Base-by-base conservation (phyloP, 2,888 invertebrate genomes). In the Cataglyphis rosenhaueri region DNA sequence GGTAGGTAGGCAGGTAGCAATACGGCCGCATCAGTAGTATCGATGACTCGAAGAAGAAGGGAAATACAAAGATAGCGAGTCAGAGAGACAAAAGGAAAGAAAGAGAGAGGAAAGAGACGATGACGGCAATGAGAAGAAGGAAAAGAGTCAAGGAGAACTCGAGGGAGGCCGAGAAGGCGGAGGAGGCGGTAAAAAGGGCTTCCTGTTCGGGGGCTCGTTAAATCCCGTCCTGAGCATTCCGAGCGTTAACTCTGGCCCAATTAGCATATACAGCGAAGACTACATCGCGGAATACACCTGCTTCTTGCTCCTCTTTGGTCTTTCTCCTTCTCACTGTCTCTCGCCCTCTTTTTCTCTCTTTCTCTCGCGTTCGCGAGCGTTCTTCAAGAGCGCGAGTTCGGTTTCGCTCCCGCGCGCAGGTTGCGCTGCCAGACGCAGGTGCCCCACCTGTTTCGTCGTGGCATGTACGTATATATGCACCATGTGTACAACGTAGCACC, bases 261-360 rank as follows among this genome's bases (percentile, higher is more conserved):
- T 94, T 94, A 94, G 94, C 94, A 93, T 94, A 93, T 92, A 93
- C 92, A 90, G 88, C 88, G 90, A 90, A 92, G 91, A 90, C 92
- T 91, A 92, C 92, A 91, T 91, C 91, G 91, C 91, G 92, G 85
- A 92, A 92, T 92, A 92, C 92, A 92, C 92, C 92, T 91, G 92
- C 92, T 91, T 86, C 85, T 88, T 89, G 81, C 85, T 87, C 83
- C 81, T 70, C 75, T 61, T 76, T 61, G 57, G 8, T 29, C 35
- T 61, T 32, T 66, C 81, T 81, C 71, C 41, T 52, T 74, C 55
- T 25, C 59, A 52, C 59, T 38, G 62, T 81, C 74, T 64, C 68
- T 52, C 68, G 71, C 61, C n/a, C 32, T 48, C 61, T 29, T n/a
- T 32, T 68, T 52, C 29, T 15, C 66, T 74, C 44, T 25, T 35